Evolutionary conservation across 2,797 vertebrate genomes (phyloP).

Genomic region (Acanthopagrus latus): DNA sequence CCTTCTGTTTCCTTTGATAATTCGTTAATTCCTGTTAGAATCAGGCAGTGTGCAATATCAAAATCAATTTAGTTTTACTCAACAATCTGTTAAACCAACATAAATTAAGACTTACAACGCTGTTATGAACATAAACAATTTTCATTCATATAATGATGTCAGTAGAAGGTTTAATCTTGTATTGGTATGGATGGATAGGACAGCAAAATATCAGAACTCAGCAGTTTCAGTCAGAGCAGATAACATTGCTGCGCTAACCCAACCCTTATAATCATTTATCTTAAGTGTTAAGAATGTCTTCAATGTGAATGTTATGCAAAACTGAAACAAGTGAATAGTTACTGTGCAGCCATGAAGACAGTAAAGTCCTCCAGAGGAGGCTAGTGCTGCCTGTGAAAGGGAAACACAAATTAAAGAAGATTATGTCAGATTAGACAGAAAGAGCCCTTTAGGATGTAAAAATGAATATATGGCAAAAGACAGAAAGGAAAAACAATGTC

Average conservation of each 20-base stretch:
- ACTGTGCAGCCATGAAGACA: constrained; percentile 94
- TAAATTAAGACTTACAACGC: not conserved
- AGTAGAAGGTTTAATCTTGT: not conserved
- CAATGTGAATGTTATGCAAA: constrained; percentile 55
- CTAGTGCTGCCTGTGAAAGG: constrained; percentile 89
- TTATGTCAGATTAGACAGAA: constrained; percentile 11
- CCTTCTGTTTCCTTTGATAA: no score
- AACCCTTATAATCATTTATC: not conserved
- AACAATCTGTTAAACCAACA: not conserved
- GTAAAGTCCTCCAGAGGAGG: constrained; percentile 93
- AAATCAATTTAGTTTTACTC: no score
- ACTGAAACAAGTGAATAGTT: constrained; percentile 79
- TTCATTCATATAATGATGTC: not conserved
- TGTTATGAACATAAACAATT: not conserved
- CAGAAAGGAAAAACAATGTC: no score
- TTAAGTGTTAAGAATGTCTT: not conserved
- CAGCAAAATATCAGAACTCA: not conserved
- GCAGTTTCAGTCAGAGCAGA: not conserved
- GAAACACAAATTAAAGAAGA: constrained; percentile 38
- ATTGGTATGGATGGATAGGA: not conserved
- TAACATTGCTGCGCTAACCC: not conserved
- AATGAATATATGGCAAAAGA: no score
- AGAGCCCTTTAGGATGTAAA: not conserved
- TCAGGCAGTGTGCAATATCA: no score
- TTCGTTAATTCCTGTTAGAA: no score